A percentile compares a stretch with the other conserved stretches of the same genome.
phyloP scores from a whole-genome alignment of 2,113 vertebrate species.

The Meleagris gallopavo region DNA sequence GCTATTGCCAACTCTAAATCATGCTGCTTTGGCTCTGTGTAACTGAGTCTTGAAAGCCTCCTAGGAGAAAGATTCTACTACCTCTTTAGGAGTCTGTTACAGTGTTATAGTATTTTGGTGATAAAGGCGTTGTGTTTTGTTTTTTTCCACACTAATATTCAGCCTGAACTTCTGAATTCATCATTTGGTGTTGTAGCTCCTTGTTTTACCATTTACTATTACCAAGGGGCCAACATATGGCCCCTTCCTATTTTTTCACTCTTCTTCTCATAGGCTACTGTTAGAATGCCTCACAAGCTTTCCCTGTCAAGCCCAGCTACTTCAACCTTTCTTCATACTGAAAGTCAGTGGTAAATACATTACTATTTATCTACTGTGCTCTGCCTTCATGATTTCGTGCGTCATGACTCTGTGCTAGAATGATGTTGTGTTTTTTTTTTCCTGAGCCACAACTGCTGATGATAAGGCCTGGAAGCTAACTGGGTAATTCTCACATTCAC shows the following conservation, averaged over 20 bases:
- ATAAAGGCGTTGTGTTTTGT: accelerated
- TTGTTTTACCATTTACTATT: neutral
- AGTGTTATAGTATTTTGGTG: neutral
- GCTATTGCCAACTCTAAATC: neutral
- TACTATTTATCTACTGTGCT: neutral
- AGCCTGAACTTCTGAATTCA: neutral
- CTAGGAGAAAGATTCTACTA: neutral
- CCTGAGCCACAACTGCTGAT: neutral
- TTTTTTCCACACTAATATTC: neutral
- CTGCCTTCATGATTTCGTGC: neutral
- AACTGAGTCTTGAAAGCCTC: neutral
- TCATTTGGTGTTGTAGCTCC: neutral
- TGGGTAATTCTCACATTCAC: neutral
- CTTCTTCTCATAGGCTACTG: neutral
- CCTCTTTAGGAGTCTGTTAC: neutral
- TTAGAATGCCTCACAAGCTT: neutral
- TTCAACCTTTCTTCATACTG: neutral
- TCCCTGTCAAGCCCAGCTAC: neutral
- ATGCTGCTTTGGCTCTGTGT: neutral
- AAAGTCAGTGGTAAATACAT: neutral
- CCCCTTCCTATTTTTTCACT: neutral
- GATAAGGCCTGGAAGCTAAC: neutral
- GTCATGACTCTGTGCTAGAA: neutral
- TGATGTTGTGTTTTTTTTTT: neutral
- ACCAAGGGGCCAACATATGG: neutral